Percentiles rank a stretch among this genome's conserved stretches.
phyloP scores from a whole-genome alignment of 2,113 vertebrate species.

The Malurus melanocephalus region DNA sequence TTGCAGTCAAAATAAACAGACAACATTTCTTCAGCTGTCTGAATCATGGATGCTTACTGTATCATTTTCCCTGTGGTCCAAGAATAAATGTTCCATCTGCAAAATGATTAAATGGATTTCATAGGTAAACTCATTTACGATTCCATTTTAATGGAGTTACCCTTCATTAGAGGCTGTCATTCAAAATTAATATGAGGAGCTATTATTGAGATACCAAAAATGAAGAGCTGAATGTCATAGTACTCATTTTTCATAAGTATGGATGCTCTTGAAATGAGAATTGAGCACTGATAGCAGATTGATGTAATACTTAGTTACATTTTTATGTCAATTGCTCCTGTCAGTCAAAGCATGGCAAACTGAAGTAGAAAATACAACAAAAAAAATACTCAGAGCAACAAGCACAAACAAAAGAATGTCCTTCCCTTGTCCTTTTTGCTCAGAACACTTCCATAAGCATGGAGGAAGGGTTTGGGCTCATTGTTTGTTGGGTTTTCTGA shows the following conservation, averaged over 20 bases:
- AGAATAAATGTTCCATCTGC: constrained; percentile 6
- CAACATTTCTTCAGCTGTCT: background rate
- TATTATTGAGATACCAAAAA: background rate
- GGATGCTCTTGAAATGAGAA: background rate
- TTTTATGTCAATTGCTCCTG: background rate
- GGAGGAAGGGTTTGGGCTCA: background rate
- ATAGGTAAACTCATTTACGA: constrained; percentile 25
- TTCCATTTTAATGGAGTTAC: constrained; percentile 3
- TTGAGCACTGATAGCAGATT: background rate
- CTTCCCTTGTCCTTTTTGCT: background rate
- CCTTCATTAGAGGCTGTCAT: constrained; percentile 15
- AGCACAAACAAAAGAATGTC: background rate
- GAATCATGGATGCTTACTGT: background rate
- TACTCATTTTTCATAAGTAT: background rate
- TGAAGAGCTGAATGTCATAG: background rate
- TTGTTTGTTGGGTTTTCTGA: background rate
- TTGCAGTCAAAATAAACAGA: background rate
- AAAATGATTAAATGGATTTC: constrained; percentile 33
- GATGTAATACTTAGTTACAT: constrained; percentile 3
- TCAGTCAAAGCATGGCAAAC: background rate
- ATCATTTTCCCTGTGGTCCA: background rate
- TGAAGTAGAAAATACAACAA: background rate
- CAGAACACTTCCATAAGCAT: background rate
- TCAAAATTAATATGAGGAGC: background rate
- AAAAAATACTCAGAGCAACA: background rate